Conservation (phyloP, 2,797 vertebrate species). For the Gymnothorax reevesii region DNA sequence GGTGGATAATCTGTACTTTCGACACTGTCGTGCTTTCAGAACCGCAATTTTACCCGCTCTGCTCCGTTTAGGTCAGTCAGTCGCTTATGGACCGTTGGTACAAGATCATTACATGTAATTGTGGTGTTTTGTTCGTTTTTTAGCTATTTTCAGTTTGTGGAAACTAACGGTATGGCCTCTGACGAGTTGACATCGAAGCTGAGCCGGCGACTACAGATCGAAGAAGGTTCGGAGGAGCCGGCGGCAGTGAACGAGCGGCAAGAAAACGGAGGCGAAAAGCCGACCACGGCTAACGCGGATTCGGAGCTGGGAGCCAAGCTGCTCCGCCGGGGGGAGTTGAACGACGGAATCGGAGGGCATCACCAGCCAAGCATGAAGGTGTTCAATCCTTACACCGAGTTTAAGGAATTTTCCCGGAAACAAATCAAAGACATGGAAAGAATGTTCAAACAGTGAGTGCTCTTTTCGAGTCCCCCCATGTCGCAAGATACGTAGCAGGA, state of each 20-base stretch:
- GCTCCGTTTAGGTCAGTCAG: background rate
- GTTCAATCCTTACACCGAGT: constrained; percentile 91
- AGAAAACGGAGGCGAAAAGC: constrained; percentile 62
- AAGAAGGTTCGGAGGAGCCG: constrained; percentile 65
- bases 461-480: background rate
- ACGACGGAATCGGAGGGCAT: constrained; percentile 72
- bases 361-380: constrained; percentile 78
- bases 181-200: constrained; percentile 86
- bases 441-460: constrained; percentile 90
- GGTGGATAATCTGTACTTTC: constrained; percentile 35
- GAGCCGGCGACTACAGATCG: constrained; percentile 80
- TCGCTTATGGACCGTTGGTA: constrained; percentile 28
- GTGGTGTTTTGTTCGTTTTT: constrained; percentile 37
- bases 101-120: constrained; percentile 32
- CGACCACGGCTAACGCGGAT: constrained; percentile 66
- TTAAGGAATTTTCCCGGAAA: constrained; percentile 91
- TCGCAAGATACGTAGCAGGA: background rate
- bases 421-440: constrained; percentile 96
- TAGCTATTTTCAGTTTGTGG: constrained; percentile 29
- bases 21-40: background rate
- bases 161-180: constrained; percentile 72
- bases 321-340: constrained; percentile 76
- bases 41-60: background rate
- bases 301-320: constrained; percentile 81
- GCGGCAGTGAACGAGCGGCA: constrained; percentile 52